Conservation (phyloP, 2,113 vertebrate genomes). For the Lophotis ruficrista region DNA sequence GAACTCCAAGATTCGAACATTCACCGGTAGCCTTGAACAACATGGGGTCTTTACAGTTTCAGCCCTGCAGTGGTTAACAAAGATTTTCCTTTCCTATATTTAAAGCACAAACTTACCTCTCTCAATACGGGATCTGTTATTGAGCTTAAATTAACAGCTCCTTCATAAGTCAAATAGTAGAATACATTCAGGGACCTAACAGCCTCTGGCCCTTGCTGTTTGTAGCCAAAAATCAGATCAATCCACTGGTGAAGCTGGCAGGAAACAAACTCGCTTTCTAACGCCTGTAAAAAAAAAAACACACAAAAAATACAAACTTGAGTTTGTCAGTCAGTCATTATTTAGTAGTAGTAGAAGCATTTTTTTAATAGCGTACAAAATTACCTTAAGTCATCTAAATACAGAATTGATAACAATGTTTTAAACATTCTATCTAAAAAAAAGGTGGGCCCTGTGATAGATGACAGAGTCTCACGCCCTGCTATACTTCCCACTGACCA, state of each 20-base stretch:
- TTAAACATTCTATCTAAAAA: not conserved
- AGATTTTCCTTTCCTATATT: not conserved
- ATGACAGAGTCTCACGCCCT: not conserved
- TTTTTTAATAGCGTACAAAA: not conserved
- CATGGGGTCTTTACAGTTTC: not conserved
- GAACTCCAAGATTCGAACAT: not conserved
- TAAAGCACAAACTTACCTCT: slow-evolving; percentile 83
- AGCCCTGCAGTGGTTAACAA: not conserved
- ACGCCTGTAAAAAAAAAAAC: slow-evolving; percentile 77
- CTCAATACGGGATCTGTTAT: slow-evolving; percentile 89
- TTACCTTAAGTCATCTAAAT: not conserved
- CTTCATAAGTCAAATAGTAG: slow-evolving; percentile 97
- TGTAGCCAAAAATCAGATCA: slow-evolving; percentile 98
- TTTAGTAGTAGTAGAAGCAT: not conserved
- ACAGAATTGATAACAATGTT: not conserved
- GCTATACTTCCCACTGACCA: not conserved
- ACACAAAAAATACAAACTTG: not conserved
- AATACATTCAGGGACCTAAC: slow-evolving; percentile 92
- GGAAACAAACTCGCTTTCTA: slow-evolving; percentile 99
- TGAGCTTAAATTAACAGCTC: slow-evolving; percentile 91
- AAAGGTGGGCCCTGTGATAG: not conserved
- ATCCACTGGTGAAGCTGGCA: slow-evolving; percentile 99
- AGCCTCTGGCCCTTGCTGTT: slow-evolving; percentile 97
- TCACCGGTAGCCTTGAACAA: not conserved
- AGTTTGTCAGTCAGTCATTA: not conserved